Percentiles rank a stretch among this genome's conserved stretches.
Evolutionary conservation across 1,140 invertebrate genomes (phyloP).

Genomic region (Pseudomyrmex gracilis): DNA sequence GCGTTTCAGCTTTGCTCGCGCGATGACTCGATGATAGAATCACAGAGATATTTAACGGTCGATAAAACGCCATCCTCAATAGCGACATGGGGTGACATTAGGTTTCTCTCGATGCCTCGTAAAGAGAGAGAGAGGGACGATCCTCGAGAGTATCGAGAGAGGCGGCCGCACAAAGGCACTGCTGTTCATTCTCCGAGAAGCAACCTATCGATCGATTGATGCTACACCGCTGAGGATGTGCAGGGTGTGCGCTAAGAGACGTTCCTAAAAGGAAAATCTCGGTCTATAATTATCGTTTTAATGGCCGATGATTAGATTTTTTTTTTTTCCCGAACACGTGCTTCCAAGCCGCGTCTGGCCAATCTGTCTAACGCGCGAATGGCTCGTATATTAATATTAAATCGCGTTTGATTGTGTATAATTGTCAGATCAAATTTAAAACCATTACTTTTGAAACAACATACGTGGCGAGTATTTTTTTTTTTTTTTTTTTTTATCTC

Average conservation of each 20-base stretch:
- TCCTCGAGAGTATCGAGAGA: constrained; percentile 14
- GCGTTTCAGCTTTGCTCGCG: background rate
- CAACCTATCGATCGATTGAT: constrained; percentile 43
- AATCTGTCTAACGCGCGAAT: constrained; percentile 8
- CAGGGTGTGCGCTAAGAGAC: background rate
- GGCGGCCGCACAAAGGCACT: constrained; percentile 32
- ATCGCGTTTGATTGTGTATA: constrained; percentile 8
- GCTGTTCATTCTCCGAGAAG: constrained; percentile 35
- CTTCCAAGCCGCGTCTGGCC: background rate
- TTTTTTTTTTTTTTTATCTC: too few relatives aligned
- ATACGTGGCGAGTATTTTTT: background rate
- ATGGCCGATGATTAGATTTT: constrained; percentile 17
- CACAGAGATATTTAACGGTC: constrained; percentile 17
- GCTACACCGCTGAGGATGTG: background rate
- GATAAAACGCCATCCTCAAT: constrained; percentile 6
- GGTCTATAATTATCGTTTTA: constrained; percentile 40
- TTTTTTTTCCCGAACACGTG: background rate
- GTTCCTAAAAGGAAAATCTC: background rate
- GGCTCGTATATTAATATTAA: background rate
- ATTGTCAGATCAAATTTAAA: constrained; percentile 38
- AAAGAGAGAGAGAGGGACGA: constrained; percentile 23
- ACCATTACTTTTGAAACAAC: constrained; percentile 25
- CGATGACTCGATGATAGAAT: constrained; percentile 47
- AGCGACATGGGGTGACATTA: constrained; percentile 64
- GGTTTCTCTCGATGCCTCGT: constrained; percentile 21